Evolutionary conservation across 2,797 vertebrate species (phyloP), one percentile per base, ranked within the genome.

Genomic region (Distichodus sexfasciatus): DNA sequence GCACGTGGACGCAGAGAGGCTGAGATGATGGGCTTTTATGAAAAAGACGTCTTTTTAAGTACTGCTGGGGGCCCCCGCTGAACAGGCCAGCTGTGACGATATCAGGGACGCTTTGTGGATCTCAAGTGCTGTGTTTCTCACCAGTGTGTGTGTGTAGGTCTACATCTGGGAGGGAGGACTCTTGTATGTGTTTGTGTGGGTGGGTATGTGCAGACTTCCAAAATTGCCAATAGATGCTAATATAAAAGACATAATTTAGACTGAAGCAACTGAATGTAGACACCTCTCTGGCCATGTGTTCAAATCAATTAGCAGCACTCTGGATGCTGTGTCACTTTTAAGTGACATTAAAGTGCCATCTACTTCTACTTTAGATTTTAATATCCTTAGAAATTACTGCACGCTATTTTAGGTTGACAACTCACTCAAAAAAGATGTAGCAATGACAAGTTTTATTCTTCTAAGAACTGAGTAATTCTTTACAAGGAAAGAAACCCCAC

Each of bases 31-130:
- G 64, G 55, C 70, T 66, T 76, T 72, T 65, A 76, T 72, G 67
- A 75, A 77, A 74, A 76, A 69, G 28, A 53, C 29, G 11, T 73
- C 70, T 81, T 76, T 74, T 75, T 55, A 63, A 69, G 66, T 74
- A 50, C 72, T 78, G 78, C 70, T 80, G 69, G 48, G 54, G 61
- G 46, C 76, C 59, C 11, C 58, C 67, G 79, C 77, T 79, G 74
- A 79, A 72, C 80, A 70, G 72, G 79, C 78, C 84, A 87, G 85
- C 85, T 88, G 85, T 79, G 41, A 70, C 47, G 57, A 82, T 74
- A 82, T 78, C 14, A 43, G 5, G 46, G 53, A 63, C 43, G 70
- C 74, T 62, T 36, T 51, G 80, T 74, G 57, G 40, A 63, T 44
- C 62, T 47, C 76, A 80, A 76, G 69, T 72, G 69, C 76, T 76